Conservation (phyloP, 2,113 vertebrate genomes). For the Nymphicus hollandicus region DNA sequence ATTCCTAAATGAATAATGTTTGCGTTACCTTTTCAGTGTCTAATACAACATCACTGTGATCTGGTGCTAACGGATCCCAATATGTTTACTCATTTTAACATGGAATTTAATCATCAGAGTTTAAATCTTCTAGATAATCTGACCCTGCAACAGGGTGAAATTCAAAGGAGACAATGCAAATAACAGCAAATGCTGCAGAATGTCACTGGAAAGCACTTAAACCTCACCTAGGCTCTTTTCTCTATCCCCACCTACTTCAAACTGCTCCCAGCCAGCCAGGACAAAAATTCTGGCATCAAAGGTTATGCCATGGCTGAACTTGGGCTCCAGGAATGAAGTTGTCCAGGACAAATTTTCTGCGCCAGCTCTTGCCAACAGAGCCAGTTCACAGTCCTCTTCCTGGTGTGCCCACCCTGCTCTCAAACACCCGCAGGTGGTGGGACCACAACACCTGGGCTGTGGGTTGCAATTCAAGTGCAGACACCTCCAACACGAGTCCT, state of each 20-base stretch:
- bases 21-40: neutral
- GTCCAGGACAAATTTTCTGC: neutral
- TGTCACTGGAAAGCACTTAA: neutral
- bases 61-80: neutral
- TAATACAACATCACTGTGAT: neutral
- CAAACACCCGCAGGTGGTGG: too few relatives aligned
- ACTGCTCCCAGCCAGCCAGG: neutral
- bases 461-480: neutral
- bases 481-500: neutral
- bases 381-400: neutral
- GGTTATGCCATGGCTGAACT: neutral
- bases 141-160: neutral
- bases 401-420: neutral
- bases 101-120: neutral
- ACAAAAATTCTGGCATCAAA: neutral
- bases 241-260: neutral
- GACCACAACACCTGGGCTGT: rapidly evolving
- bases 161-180: neutral
- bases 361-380: neutral
- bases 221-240: neutral
- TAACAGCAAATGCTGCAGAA: neutral
- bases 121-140: neutral
- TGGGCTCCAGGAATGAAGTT: neutral
- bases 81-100: neutral
- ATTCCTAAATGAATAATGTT: neutral